Base-by-base conservation (phyloP, 2,888 invertebrate genomes). In the Itoplectis maculator region DNA sequence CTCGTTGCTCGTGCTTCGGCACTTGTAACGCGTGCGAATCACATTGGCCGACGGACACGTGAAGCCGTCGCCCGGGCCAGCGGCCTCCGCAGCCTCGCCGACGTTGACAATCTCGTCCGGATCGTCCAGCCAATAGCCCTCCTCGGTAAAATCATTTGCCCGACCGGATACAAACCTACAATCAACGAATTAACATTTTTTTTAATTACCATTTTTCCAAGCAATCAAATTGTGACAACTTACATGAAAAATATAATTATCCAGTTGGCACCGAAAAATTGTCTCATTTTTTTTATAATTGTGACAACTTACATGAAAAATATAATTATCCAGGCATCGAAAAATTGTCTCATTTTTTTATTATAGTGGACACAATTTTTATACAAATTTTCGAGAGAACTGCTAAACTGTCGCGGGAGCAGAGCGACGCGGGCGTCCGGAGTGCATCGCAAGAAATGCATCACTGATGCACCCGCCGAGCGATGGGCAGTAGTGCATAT, bases 11-110 rank as follows among this genome's bases (percentile, higher is more conserved):
- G 94, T 94, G 37, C 83, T 82, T 84, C 93, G 93, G 88, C 96
- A 96, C 79, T 94, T 95, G 88, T 95, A 95, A 2, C 94, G 93
- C 0, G 95, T 94, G 18, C 95, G 94, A 83, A 96, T 94, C 59
- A 96, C 93, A 82, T 94, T 94, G 65, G 94, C 94, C 1, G 95
- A 95, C 0, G 96, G 96, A 89, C 96, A 96, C 84, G 94, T 92
- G 47, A 94, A 89, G 11, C 87, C 87, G 40, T 91, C 90, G 11
- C 90, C 23, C 15, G 73, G 79, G 9, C 69, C 54, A 8, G 11
- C 59, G 8, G 59, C 37, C 47, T 47, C 73, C 11, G 47, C 66
- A 0, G 69, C 35, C 47, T 70, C 42, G 3, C 56, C 80, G 9
- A 79, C 47, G 29, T 35, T 72, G n/a, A n/a, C n/a, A n/a, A n/a